Base-by-base conservation (phyloP, 2,888 invertebrate genomes). In the Perithous albicinctus region DNA sequence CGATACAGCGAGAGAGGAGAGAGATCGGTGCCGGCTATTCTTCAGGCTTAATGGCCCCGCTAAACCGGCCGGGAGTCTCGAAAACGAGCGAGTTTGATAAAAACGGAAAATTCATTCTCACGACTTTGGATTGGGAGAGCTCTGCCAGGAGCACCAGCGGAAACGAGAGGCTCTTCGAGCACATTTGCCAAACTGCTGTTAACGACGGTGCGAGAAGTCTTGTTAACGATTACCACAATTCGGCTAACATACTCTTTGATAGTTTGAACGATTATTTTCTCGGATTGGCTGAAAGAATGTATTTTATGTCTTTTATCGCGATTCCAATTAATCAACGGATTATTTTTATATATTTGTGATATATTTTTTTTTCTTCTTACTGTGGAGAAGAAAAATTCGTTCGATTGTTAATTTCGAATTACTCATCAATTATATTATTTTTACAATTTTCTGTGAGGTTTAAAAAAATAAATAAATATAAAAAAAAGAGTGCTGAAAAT, bases 11-110 rank as follows among this genome's bases (percentile, higher is more conserved):
- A 15, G 20, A 70, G 43, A n/a, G n/a, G n/a, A n/a, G n/a, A n/a
- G n/a, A n/a, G n/a, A n/a, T n/a, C n/a, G n/a, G 54, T 35, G 20
- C 64, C 41, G 72, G 69, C 75, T 76, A 82, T 81, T 79, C 78
- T 80, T 85, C 85, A 84, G 77, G 48, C 72, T 79, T 83, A 84
- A 83, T 83, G 77, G 83, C 63, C n/a, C n/a, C n/a, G n/a, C n/a
- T n/a, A n/a, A n/a, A n/a, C n/a, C n/a, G n/a, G n/a, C n/a, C n/a
- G n/a, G n/a, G n/a, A n/a, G n/a, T n/a, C n/a, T n/a, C n/a, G n/a
- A 54, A 54, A 51, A 35, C 20, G 51, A 8, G 51, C 35, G 7
- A n/a, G n/a, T 54, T 29, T 8, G 54, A 51, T 20, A n/a, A 35
- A n/a, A n/a, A n/a, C n/a, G n/a, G 51, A 38, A 51, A 20, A 20